These are phyloP conservation scores for Notolepis coatsorum DNA, from an alignment of 2,797 vertebrate species.

Conservation along the genomic window DNA sequence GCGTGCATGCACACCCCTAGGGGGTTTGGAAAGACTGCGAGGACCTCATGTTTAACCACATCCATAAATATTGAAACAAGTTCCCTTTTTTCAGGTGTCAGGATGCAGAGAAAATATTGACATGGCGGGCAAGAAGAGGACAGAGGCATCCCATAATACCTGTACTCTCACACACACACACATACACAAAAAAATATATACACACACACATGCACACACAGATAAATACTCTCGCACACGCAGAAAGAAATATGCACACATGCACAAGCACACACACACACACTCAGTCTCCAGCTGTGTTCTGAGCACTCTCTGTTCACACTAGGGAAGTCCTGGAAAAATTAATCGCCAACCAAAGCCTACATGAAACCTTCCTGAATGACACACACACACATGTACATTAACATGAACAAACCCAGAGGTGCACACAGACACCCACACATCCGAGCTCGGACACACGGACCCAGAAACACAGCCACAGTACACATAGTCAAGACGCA, in stretches of 20 bases:
- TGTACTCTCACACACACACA: conserved; percentile 26
- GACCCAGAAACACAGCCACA: no score
- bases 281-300: conserved; percentile 29
- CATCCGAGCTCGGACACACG: no score
- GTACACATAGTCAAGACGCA: no score
- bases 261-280: conserved; percentile 20
- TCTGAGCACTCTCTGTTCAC: conserved; percentile 74
- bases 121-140: conserved; percentile 51
- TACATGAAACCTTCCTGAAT: conserved; percentile 38
- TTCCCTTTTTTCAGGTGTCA: conserved; percentile 77
- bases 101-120: conserved; percentile 83
- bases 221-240: not conserved
- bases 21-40: conserved; percentile 66
- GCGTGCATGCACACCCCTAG: conserved; percentile 25
- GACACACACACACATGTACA: conserved; percentile 36
- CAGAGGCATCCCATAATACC: conserved; percentile 72
- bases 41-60: conserved; percentile 76
- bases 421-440: not conserved
- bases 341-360: conserved; percentile 58
- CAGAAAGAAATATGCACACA: not conserved
- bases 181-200: conserved; percentile 27
- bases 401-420: conserved; percentile 1
- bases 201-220: not conserved
- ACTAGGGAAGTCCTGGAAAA: conserved; percentile 68
- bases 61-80: conserved; percentile 85